phyloP scores from a whole-genome alignment of 64 coral and sea anemone species.

The Catalaphyllia jardinei region DNA sequence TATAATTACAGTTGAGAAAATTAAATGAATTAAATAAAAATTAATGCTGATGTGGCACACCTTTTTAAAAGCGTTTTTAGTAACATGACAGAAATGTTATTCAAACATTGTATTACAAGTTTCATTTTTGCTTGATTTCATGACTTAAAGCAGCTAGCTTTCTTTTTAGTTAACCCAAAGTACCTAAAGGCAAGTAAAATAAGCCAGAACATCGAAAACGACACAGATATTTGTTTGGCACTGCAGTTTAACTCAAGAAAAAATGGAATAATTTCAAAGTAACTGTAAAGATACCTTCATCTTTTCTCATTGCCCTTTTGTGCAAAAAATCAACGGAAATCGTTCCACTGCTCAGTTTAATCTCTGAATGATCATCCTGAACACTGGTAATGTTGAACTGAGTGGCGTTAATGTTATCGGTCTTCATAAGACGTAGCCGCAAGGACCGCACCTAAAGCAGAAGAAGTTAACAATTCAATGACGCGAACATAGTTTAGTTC shows the following conservation, averaged over 20 bases:
- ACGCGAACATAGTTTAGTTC: neutral
- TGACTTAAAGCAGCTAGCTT: too few relatives aligned
- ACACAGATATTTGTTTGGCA: neutral
- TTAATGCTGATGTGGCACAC: too few relatives aligned
- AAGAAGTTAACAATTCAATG: neutral
- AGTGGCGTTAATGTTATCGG: neutral
- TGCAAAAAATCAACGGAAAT: neutral
- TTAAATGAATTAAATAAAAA: too few relatives aligned
- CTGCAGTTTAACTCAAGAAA: neutral
- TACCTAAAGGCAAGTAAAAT: too few relatives aligned
- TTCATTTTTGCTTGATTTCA: too few relatives aligned
- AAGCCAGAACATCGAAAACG: too few relatives aligned
- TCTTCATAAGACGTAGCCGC: slow-evolving; percentile 29
- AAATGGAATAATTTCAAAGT: neutral
- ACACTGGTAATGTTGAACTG: slow-evolving; percentile 28
- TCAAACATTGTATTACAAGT: too few relatives aligned
- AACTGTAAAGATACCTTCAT: neutral
- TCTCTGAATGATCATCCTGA: slow-evolving; percentile 39
- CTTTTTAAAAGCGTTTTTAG: too few relatives aligned
- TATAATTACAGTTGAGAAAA: too few relatives aligned
- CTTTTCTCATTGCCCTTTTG: too few relatives aligned
- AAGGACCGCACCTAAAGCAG: slow-evolving; percentile 19
- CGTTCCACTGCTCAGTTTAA: slow-evolving; percentile 30
- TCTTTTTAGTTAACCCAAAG: too few relatives aligned
- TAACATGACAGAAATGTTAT: too few relatives aligned